These are phyloP conservation scores for Enteromius trimaculatus DNA, from an alignment of 2,797 vertebrate genomes.

Conservation along the genomic window DNA sequence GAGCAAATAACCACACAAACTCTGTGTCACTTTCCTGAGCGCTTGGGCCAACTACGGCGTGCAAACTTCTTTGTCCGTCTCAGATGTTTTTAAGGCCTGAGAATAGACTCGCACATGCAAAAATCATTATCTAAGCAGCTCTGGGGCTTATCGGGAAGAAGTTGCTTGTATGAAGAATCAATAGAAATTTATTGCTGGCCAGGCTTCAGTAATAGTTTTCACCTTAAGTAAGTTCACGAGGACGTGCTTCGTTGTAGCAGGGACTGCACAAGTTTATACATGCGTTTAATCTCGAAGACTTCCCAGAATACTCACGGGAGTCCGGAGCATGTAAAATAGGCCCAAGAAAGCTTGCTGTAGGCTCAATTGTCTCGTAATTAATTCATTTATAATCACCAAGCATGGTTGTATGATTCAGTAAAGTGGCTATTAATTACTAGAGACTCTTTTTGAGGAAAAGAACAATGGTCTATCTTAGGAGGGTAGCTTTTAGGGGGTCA, in stretches of 20 bases:
- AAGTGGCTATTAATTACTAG: slow-evolving; percentile 32
- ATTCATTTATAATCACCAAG: slow-evolving; percentile 40
- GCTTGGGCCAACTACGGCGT: slow-evolving; percentile 30
- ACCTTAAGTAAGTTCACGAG: slow-evolving; percentile 46
- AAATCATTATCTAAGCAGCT: slow-evolving; percentile 54
- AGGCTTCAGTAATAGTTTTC: slow-evolving; percentile 48
- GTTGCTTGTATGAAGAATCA: slow-evolving; percentile 52
- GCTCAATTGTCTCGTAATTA: slow-evolving; percentile 50
- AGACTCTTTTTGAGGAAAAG: slow-evolving; percentile 9
- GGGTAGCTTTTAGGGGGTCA: slow-evolving; percentile 42
- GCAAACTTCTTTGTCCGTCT: slow-evolving; percentile 29
- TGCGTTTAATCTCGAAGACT: slow-evolving; percentile 42
- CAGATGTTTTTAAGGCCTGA: slow-evolving; percentile 31
- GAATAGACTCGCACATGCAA: slow-evolving; percentile 39
- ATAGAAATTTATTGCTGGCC: slow-evolving; percentile 48
- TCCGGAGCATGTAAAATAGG: neutral
- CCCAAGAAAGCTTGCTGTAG: slow-evolving; percentile 28
- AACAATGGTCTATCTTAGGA: slow-evolving; percentile 27
- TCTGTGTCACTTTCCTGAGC: slow-evolving; percentile 36
- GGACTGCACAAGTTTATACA: slow-evolving; percentile 22
- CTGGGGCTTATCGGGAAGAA: slow-evolving; percentile 49
- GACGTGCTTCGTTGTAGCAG: slow-evolving; percentile 13
- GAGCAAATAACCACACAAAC: slow-evolving; percentile 46
- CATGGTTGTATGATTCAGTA: slow-evolving; percentile 33
- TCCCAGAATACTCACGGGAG: slow-evolving; percentile 17